These are phyloP conservation scores for Ptychoptera albimana DNA, from an alignment of 2,888 invertebrate genomes.

Conservation along the genomic window DNA sequence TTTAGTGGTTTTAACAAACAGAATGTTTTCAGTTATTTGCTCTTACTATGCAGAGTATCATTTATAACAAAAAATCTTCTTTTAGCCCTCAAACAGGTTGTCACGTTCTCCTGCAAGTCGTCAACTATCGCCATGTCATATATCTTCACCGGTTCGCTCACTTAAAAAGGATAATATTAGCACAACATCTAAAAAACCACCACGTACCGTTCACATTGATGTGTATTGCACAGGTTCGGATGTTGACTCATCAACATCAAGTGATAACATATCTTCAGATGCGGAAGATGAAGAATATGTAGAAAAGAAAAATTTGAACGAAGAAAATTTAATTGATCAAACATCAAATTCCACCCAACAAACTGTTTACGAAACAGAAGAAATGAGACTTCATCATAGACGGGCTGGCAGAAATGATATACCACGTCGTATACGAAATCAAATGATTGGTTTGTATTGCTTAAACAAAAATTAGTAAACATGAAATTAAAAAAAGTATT, in stretches of 20 bases:
- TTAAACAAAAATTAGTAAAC: background rate
- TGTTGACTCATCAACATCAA: conserved; percentile 18
- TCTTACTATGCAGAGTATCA: too few relatives aligned
- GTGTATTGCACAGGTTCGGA: conserved; percentile 56
- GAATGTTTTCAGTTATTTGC: too few relatives aligned
- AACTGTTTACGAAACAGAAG: conserved; percentile 46
- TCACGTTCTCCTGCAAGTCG: conserved; percentile 7
- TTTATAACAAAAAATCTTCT: too few relatives aligned
- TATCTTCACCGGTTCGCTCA: too few relatives aligned
- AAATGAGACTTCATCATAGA: conserved; percentile 41
- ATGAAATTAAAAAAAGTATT: background rate
- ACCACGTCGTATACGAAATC: conserved; percentile 23
- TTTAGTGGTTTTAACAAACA: too few relatives aligned
- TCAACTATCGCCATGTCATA: too few relatives aligned
- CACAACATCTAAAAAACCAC: conserved; percentile 26
- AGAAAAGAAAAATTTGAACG: background rate
- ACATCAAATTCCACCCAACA: conserved; percentile 40
- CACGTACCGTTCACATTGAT: conserved; percentile 56
- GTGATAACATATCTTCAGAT: conserved; percentile 20
- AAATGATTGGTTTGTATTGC: too few relatives aligned
- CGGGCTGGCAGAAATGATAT: conserved; percentile 30
- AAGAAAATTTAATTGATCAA: conserved; percentile 20
- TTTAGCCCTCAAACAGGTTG: too few relatives aligned
- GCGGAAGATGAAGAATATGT: conserved; percentile 10
- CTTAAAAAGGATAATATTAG: conserved; percentile 17